Conservation (phyloP, 2,797 vertebrate genomes). For the Phaenicophaeus curvirostris region DNA sequence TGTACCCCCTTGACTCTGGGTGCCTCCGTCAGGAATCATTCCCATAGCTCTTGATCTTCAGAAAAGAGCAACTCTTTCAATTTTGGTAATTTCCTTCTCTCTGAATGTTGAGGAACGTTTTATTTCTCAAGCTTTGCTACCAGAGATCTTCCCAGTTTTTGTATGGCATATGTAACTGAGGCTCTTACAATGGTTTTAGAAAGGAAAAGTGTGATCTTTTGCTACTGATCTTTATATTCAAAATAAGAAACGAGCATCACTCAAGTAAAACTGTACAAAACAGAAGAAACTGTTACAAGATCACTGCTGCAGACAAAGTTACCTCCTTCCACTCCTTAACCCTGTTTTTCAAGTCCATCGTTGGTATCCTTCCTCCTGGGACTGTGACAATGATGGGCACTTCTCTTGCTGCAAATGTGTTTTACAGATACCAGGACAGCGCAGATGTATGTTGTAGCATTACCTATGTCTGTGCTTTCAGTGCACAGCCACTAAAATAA, state of each 20-base stretch:
- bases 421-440: not conserved
- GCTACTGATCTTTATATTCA: not conserved
- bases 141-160: not conserved
- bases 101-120: not conserved
- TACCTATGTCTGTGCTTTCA: not conserved
- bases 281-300: not conserved
- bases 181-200: not conserved
- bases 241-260: not conserved
- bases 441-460: not conserved
- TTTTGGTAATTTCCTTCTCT: not conserved
- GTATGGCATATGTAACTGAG: not conserved
- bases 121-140: not conserved
- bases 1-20: not conserved
- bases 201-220: not conserved
- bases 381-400: not conserved
- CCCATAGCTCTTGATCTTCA: not conserved
- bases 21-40: not conserved
- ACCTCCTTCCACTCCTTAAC: not conserved
- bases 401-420: not conserved
- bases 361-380: not conserved
- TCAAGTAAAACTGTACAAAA: not conserved
- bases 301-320: not conserved
- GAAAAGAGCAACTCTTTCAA: not conserved
- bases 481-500: not conserved
- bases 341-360: accelerated